These are phyloP conservation scores for Verasper variegatus DNA, from an alignment of 2,113 vertebrate genomes.

Conservation along the genomic window DNA sequence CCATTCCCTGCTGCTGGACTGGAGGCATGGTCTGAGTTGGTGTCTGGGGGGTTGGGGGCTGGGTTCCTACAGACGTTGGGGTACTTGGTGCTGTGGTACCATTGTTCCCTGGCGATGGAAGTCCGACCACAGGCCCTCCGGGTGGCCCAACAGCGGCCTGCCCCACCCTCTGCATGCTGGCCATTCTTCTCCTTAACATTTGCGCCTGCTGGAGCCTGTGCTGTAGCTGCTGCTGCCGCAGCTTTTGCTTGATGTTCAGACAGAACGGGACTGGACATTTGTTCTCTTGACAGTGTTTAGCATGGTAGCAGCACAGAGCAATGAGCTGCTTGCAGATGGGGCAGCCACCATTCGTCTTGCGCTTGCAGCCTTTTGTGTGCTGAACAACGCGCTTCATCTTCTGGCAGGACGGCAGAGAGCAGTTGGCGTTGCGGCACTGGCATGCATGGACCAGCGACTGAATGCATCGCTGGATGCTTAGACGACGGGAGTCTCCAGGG, in stretches of 20 bases:
- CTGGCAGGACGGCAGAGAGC: slow-evolving; percentile 95
- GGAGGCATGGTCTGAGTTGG: slow-evolving; percentile 80
- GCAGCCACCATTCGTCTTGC: slow-evolving; percentile 97
- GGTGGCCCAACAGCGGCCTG: slow-evolving; percentile 82
- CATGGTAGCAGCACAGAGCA: slow-evolving; percentile 97
- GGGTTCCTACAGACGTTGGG: slow-evolving; percentile 90
- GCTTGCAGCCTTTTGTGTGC: slow-evolving; percentile 96
- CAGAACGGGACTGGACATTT: slow-evolving; percentile 99
- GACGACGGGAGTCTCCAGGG: slow-evolving; percentile 93
- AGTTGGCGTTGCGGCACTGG: slow-evolving; percentile 98
- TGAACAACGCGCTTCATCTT: slow-evolving; percentile 99
- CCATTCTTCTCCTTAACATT: slow-evolving; percentile 96
- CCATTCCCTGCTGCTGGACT: slow-evolving; percentile 69
- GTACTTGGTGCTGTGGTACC: slow-evolving; percentile 86
- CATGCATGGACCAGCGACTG: slow-evolving; percentile 97
- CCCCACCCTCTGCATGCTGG: slow-evolving; percentile 93
- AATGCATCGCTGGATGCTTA: slow-evolving; percentile 98
- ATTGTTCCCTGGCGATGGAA: slow-evolving; percentile 88
- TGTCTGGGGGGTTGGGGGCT: slow-evolving; percentile 91
- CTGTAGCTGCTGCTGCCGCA: slow-evolving; percentile 96
- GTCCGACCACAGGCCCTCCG: slow-evolving; percentile 78
- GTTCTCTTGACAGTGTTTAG: slow-evolving; percentile 99
- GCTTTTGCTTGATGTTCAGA: slow-evolving; percentile 98
- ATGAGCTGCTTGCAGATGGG: slow-evolving; percentile 99
- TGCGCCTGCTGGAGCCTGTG: slow-evolving; percentile 97